Base-by-base conservation (phyloP, 2,797 vertebrate species). In the Brachyalestes nurse region DNA sequence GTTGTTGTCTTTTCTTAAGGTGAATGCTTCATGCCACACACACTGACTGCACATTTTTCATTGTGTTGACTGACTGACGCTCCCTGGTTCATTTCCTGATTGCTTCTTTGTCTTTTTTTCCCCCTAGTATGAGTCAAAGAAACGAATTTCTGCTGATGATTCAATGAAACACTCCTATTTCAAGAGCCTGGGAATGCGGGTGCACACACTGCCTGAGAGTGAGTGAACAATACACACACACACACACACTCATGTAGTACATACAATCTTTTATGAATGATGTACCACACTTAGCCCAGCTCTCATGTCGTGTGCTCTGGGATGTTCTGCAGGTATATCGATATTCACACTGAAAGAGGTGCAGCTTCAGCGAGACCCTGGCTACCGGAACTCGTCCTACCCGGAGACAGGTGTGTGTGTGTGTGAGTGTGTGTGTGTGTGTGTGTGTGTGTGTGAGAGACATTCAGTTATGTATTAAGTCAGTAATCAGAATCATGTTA, bases 301-400 rank as follows among this genome's bases (percentile, higher is more conserved):
- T 14, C 38, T 78, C 71, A 45, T 16, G 14, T 53, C 16, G 55
- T 80, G 55, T 79, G 23, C n/a, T 84, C 51, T 81, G 38, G 12
- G 6, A 45, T 45, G 42, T 75, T 34, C 84, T 87, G 58, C 89
- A 99, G 98, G 91, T 90, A 89, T 97, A 80, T 99, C 98, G 65
- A 96, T 99, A 95, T 99, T 99, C 94, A 98, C 97, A 85, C 93
- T 99, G 93, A 99, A 98, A 93, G 98, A 99, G 88, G 94, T 99
- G 91, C 97, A 99, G 71, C 91, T 99, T 91, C 98, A 99, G 92
- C 96, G 97, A 93, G 98, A 99, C 88, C 98, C 97, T n/a, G 98
- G 98, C 90, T 99, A 97, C 94, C 95, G 97, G 93, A 99, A 95
- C 93, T 95, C 97, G 82, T 95, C 96, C 17, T 98, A 98, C 91